Conservation (phyloP, 2,113 vertebrate species). For the crab-eating macaque (Macaca fascicularis) region T2T-MFA8v1.1 NC_088388.1:72868501-72869000, state of each 20-base stretch:
- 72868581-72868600: slow-evolving; percentile 48
- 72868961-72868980: slow-evolving; percentile 77
- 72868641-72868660: slow-evolving; percentile 73
- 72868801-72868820: slow-evolving; percentile 70
- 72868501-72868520: slow-evolving; percentile 47
- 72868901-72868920: slow-evolving; percentile 60
- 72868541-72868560: slow-evolving; percentile 20
- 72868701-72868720: slow-evolving; percentile 79
- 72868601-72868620: slow-evolving; percentile 70
- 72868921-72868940: slow-evolving; percentile 67
- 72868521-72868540: slow-evolving; percentile 58
- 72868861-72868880: slow-evolving; percentile 64
- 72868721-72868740: slow-evolving; percentile 77
- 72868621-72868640: slow-evolving; percentile 67
- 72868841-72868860: slow-evolving; percentile 78
- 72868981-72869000: slow-evolving; percentile 69
- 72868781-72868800: slow-evolving; percentile 80
- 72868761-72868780: slow-evolving; percentile 79
- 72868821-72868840: slow-evolving; percentile 79
- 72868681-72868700: slow-evolving; percentile 76
- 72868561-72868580: slow-evolving; percentile 59
- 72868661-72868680: slow-evolving; percentile 80
- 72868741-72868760: slow-evolving; percentile 78
- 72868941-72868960: slow-evolving; percentile 71
- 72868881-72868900: slow-evolving; percentile 55